Evolutionary conservation across 2,797 vertebrate genomes (phyloP).

Genomic region (Rhinogobio ventralis): DNA sequence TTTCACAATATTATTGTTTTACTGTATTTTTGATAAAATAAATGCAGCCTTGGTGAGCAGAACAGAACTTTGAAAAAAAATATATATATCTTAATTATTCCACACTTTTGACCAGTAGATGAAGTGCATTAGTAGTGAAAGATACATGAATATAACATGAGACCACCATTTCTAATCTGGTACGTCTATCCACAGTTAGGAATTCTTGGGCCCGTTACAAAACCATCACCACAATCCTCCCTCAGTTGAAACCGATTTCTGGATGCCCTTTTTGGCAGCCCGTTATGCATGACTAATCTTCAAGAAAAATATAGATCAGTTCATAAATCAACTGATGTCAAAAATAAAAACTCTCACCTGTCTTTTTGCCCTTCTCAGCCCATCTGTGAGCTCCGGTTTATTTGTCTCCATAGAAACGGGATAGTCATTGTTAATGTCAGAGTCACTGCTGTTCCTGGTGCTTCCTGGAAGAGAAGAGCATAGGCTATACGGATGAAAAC

Average conservation of each 20-base stretch:
- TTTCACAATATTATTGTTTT: not conserved
- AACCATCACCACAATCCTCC: not conserved
- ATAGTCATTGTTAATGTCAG: conserved; percentile 48
- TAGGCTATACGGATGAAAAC: conserved; percentile 6
- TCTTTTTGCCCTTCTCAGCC: conserved; percentile 76
- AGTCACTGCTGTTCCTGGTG: conserved; percentile 61
- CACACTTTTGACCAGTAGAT: not conserved
- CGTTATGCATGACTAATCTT: not conserved
- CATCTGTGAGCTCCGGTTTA: conserved; percentile 49
- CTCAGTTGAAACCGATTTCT: not conserved
- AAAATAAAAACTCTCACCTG: conserved; percentile 69
- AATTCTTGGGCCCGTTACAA: not conserved
- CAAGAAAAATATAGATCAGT: not conserved
- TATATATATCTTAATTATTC: not conserved
- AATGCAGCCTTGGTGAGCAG: not conserved
- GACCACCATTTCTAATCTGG: not conserved
- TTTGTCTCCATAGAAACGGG: conserved; percentile 55
- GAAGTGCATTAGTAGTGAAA: not conserved
- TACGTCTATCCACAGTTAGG: not conserved
- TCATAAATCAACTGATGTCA: conserved; percentile 27
- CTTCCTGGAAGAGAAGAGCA: conserved; percentile 68
- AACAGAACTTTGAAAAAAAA: too few relatives aligned
- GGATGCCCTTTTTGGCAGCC: not conserved
- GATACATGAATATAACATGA: not conserved
- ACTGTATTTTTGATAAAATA: not conserved